Conservation (phyloP, 2,113 vertebrate genomes). For the Cyphomyrus plagiostoma region DNA sequence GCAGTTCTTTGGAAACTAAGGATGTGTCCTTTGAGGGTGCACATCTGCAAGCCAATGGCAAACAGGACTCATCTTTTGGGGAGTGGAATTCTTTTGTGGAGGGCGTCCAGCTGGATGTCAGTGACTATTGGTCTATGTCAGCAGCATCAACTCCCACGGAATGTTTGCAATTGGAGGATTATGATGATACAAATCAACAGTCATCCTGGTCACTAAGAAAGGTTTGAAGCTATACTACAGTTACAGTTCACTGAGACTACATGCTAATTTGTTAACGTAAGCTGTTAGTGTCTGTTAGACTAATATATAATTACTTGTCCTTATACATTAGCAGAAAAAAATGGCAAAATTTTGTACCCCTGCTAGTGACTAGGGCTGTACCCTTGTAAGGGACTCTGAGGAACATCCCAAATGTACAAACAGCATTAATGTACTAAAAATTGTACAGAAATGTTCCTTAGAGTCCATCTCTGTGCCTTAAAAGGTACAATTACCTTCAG, state of each 20-base stretch:
- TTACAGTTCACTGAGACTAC: neutral
- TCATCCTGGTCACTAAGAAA: neutral
- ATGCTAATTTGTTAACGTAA: neutral
- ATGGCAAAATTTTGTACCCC: too few relatives aligned
- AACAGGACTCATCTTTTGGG: conserved; percentile 16
- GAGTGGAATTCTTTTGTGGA: conserved; percentile 17
- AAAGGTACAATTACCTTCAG: too few relatives aligned
- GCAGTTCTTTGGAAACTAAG: neutral
- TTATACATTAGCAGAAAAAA: neutral
- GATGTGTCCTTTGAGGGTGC: neutral
- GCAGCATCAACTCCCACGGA: neutral
- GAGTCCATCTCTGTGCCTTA: too few relatives aligned
- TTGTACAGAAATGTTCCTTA: too few relatives aligned
- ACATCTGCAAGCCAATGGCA: neutral
- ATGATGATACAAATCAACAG: neutral
- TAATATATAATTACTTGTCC: neutral
- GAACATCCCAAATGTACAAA: too few relatives aligned
- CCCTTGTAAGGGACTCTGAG: too few relatives aligned
- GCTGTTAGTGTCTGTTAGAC: neutral
- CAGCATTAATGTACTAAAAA: too few relatives aligned
- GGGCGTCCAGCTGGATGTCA: neutral
- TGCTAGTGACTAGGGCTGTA: too few relatives aligned
- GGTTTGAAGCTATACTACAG: conserved; percentile 2
- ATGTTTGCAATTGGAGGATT: neutral
- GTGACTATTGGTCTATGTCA: neutral